phyloP scores from a whole-genome alignment of 2,888 invertebrate species.

The Spisula subtruncata region DNA sequence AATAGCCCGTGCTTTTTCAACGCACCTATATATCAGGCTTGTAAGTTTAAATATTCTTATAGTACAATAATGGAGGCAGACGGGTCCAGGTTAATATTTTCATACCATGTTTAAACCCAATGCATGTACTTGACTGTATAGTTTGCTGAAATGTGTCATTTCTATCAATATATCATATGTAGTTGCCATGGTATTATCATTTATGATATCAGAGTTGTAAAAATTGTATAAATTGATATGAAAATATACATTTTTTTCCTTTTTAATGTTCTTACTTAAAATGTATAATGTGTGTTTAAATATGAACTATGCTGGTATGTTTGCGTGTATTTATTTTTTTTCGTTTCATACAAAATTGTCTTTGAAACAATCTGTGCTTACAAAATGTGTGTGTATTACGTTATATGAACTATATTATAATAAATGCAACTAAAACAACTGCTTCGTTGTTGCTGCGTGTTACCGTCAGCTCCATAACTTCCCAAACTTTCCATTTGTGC shows the following conservation, averaged over 20 bases:
- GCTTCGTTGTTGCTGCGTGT: background rate
- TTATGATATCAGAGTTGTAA: background rate
- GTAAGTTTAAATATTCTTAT: too few relatives aligned
- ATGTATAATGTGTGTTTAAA: slow-evolving; percentile 2
- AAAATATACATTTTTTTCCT: background rate
- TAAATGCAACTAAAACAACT: slow-evolving; percentile 25
- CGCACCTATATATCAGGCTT: too few relatives aligned
- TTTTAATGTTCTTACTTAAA: slow-evolving; percentile 11
- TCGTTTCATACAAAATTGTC: slow-evolving; percentile 23
- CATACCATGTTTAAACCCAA: too few relatives aligned
- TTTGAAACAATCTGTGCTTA: slow-evolving; percentile 60
- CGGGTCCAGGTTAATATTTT: too few relatives aligned
- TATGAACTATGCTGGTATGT: background rate
- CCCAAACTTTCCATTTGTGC: too few relatives aligned
- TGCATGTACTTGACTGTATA: too few relatives aligned
- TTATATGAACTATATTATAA: slow-evolving; percentile 34
- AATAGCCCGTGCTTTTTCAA: too few relatives aligned
- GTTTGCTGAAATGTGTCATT: too few relatives aligned
- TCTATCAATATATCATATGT: background rate
- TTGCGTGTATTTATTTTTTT: slow-evolving; percentile 39
- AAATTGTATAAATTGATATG: background rate
- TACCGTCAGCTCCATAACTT: too few relatives aligned
- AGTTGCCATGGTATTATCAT: background rate
- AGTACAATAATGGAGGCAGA: too few relatives aligned
- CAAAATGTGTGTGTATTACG: slow-evolving; percentile 41